phyloP scores from a whole-genome alignment of 2,797 vertebrate species.

The Hafferia zeledoni region DNA sequence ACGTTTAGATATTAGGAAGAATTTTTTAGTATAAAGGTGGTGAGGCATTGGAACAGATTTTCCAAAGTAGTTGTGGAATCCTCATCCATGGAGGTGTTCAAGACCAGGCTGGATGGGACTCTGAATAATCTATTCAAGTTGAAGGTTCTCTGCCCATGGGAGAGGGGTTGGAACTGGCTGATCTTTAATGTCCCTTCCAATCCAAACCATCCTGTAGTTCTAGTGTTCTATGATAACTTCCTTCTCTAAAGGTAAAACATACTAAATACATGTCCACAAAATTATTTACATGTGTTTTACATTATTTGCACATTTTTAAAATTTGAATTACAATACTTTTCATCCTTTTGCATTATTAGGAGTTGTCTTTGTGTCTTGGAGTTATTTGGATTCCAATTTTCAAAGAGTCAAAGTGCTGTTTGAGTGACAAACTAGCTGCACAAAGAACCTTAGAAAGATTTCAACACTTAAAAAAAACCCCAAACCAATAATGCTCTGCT shows the following conservation, averaged over 20 bases:
- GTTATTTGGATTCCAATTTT: neutral
- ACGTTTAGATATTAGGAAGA: neutral
- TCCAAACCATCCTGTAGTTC: neutral
- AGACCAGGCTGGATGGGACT: neutral
- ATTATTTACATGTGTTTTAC: neutral
- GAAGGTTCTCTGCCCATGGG: neutral
- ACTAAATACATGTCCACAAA: neutral
- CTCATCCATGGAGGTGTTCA: neutral
- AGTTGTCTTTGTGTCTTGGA: neutral
- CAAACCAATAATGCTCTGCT: fast-evolving
- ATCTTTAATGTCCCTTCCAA: neutral
- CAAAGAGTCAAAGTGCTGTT: neutral
- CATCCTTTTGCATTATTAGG: neutral
- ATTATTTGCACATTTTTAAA: neutral
- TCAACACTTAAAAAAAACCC: neutral
- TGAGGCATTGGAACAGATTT: neutral
- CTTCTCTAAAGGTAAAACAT: neutral
- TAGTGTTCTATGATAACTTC: neutral
- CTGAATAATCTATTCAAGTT: neutral
- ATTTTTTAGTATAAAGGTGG: neutral
- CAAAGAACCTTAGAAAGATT: neutral
- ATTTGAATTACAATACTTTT: neutral
- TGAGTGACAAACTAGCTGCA: neutral
- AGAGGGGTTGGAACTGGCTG: neutral
- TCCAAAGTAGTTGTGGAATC: neutral